Conservation (phyloP, 2,113 vertebrate genomes). For the Herpailurus yagouaroundi region DNA sequence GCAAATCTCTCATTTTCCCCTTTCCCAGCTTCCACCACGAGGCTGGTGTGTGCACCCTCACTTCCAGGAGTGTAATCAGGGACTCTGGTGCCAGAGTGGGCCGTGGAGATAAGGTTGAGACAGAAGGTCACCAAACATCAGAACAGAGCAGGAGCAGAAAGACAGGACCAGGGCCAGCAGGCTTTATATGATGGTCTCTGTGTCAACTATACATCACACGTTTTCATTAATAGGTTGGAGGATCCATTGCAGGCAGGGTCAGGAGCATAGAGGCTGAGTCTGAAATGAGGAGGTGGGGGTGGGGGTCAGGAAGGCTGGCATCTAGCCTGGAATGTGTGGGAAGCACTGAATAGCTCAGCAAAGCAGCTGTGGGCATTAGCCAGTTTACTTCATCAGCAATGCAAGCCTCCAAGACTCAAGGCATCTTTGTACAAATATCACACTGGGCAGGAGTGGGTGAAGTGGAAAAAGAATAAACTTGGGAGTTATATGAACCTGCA, state of each 20-base stretch:
- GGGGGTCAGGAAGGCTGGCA: not conserved
- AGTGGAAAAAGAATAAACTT: not conserved
- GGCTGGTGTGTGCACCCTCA: not conserved
- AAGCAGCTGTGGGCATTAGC: not conserved
- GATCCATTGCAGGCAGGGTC: not conserved
- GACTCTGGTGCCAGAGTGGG: not conserved
- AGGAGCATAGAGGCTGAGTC: not conserved
- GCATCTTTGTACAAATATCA: not conserved
- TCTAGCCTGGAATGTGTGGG: not conserved
- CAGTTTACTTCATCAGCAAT: not conserved
- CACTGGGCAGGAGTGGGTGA: not conserved
- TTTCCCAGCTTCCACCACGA: accelerated
- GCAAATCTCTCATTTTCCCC: not conserved
- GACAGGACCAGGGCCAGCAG: not conserved
- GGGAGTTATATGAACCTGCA: not conserved
- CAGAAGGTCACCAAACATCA: not conserved
- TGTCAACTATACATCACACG: not conserved
- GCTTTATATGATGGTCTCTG: not conserved
- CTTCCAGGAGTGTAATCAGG: not conserved
- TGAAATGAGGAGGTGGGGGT: not conserved
- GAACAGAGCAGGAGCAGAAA: not conserved
- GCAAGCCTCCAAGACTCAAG: not conserved
- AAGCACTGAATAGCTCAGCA: not conserved
- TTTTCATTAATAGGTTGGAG: not conserved
- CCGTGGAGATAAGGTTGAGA: not conserved